These are phyloP conservation scores for Apistogramma diplotaenia DNA, from an alignment of 2,113 vertebrate genomes.

Conservation along the genomic window DNA sequence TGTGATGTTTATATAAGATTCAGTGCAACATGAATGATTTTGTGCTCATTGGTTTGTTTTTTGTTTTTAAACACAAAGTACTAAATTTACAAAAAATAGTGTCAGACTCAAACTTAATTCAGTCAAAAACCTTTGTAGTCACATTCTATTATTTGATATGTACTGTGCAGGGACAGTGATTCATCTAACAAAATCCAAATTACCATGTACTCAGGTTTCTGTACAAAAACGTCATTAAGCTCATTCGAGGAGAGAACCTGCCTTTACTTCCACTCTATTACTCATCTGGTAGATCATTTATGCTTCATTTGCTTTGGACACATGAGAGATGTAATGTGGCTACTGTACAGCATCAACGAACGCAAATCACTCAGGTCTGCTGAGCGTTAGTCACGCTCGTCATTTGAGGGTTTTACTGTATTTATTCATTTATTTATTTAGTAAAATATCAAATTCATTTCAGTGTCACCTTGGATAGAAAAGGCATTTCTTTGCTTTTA, in stretches of 20 bases:
- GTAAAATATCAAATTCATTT: neutral
- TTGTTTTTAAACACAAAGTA: too few relatives aligned
- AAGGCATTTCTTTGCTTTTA: neutral
- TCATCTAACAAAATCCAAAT: neutral
- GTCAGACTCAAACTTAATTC: neutral
- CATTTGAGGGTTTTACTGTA: neutral
- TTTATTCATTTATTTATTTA: constrained; percentile 40
- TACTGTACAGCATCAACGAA: constrained; percentile 20
- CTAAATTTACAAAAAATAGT: neutral
- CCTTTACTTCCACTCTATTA: neutral
- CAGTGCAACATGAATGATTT: neutral
- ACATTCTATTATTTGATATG: neutral
- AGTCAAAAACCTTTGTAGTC: neutral
- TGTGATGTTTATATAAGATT: neutral
- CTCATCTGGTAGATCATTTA: neutral
- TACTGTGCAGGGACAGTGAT: neutral
- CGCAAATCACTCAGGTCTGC: constrained; percentile 13
- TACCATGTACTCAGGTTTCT: neutral
- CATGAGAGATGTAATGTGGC: neutral
- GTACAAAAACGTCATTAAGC: neutral
- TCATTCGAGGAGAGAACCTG: neutral
- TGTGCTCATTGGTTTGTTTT: neutral
- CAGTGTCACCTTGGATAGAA: neutral
- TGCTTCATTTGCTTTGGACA: neutral
- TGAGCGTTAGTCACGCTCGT: neutral